phyloP scores from a whole-genome alignment of 2,797 vertebrate species.

The Parauchenoglanis ngamensis region DNA sequence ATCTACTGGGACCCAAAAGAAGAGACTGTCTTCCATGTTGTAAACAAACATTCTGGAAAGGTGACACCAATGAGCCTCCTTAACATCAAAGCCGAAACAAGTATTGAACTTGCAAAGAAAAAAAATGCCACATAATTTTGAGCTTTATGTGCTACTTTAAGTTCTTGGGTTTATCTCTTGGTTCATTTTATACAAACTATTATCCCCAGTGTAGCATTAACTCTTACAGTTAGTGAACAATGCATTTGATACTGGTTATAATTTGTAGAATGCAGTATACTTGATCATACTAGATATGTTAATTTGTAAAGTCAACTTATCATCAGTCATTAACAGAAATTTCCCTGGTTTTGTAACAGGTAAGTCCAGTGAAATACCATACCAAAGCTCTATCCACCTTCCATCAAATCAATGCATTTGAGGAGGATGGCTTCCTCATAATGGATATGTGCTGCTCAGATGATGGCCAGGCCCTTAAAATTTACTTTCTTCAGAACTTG shows the following conservation, averaged over 20 bases:
- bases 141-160: neutral
- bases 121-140: neutral
- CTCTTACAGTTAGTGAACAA: neutral
- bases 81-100: neutral
- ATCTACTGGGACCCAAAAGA: conserved; percentile 88
- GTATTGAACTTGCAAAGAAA: neutral
- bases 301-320: neutral
- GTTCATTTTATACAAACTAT: neutral
- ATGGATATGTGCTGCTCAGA: conserved; percentile 88
- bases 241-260: neutral
- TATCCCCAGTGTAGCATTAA: neutral
- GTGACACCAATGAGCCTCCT: conserved; percentile 59
- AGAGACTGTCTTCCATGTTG: conserved; percentile 83
- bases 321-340: neutral
- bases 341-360: conserved; percentile 64
- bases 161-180: neutral
- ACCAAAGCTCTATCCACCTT: conserved; percentile 80
- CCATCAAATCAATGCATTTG: conserved; percentile 95
- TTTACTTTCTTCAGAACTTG: conserved; percentile 85
- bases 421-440: conserved; percentile 85
- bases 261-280: neutral
- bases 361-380: conserved; percentile 78
- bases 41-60: conserved; percentile 87
- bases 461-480: conserved; percentile 74
- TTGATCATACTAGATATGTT: neutral